phyloP scores from a whole-genome alignment of 2,888 invertebrate genomes.

The Hirtodrosophila cameraria region DNA sequence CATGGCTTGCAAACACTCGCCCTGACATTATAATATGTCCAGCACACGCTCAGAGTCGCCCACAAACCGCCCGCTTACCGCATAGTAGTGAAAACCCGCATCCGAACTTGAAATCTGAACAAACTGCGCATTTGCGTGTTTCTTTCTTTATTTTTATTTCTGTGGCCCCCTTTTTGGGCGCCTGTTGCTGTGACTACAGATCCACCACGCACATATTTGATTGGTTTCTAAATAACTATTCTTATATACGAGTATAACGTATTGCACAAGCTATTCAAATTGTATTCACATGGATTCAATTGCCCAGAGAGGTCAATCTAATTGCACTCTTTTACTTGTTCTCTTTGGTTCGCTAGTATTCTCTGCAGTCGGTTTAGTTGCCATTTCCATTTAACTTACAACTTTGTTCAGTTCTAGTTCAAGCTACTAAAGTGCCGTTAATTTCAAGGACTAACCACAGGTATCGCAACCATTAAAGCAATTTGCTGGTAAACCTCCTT shows the following conservation, averaged over 20 bases:
- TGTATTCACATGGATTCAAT: constrained; percentile 57
- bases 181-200: constrained; percentile 1
- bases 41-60: constrained; percentile 31
- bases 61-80: constrained; percentile 20
- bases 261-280: constrained; percentile 28
- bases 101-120: constrained; percentile 18
- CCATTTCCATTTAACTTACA: not conserved
- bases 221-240: constrained; percentile 36
- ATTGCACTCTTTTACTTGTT: constrained; percentile 54
- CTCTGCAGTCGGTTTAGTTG: not conserved
- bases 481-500: too few species aligned
- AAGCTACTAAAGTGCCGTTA: constrained; percentile 19
- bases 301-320: constrained; percentile 72
- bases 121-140: constrained; percentile 58
- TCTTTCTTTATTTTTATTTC: not conserved
- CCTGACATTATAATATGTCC: constrained; percentile 24
- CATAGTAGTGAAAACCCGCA: constrained; percentile 8
- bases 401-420: constrained; percentile 8
- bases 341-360: not conserved
- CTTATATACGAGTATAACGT: constrained; percentile 11
- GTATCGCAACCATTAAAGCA: constrained; percentile 11
- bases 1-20: constrained; percentile 4
- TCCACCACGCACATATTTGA: constrained; percentile 20
- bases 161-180: not conserved
- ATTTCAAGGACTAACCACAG: constrained; percentile 37